Evolutionary conservation across 2,113 vertebrate species (phyloP), one percentile per base, ranked within the genome.

Genomic region (Sceloporus undulatus): DNA sequence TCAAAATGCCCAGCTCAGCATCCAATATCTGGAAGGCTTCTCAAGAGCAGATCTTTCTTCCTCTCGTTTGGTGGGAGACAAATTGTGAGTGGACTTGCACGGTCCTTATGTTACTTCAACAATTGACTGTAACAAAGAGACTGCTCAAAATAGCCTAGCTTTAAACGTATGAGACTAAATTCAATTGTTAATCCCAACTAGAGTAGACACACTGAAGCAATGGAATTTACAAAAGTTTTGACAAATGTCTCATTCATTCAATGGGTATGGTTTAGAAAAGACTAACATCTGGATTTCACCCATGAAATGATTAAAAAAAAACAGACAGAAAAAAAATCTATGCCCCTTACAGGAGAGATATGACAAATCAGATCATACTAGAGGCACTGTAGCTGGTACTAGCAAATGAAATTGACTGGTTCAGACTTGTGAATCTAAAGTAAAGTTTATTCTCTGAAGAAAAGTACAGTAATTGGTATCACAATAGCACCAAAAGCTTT

Each of bases 401-500:
- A 42, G 10, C 68, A 42, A 21, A 82, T 48, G 18, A 21, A 82
- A 75, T 74, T 34, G 48, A 19, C 48, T 48, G 42, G 14, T 25
- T 54, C 2, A 59, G 11, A 40, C 1, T 54, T 52, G 4, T 59
- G 40, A 27, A 75, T 75, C 6, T 74, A 23, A 42, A 29, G 2
- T 75, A 75, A 68, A 21, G 10, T 87, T 80, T 65, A 86, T 66
- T 76, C 21, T 66, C 79, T 68, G 42, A 34, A 34, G 42, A 62
- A 87, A 84, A 80, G 23, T n/a, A n/a, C n/a, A n/a, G n/a, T 66
- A 52, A 79, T 86, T 87, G 82, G 48, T 66, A 90, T 86, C 79
- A 91, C 79, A 80, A 75, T 84, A 87, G 85, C 86, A 93, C 71
- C 19, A 52, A 78, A 79, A 86, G 82, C 9, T 81, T 29, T 62